Evolutionary conservation across 2,797 vertebrate genomes (phyloP), one percentile per base, ranked within the genome.

Genomic region (Scolopax bukidnonensis): DNA sequence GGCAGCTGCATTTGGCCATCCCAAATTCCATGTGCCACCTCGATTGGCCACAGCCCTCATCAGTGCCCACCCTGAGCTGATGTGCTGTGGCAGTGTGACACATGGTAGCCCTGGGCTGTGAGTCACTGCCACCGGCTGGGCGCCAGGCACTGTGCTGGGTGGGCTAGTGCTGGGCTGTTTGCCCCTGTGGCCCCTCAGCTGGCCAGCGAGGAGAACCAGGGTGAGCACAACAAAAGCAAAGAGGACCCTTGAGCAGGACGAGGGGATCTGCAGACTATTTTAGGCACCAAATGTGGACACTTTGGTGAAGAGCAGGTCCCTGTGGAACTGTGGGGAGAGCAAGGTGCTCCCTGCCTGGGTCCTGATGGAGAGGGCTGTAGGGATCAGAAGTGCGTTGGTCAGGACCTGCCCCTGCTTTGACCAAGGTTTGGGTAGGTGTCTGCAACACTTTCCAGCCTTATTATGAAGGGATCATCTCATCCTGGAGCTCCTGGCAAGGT

Each of bases 91-190:
- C 86, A 86, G 50, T 53, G 89, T 74, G 85, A 69, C 68, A 57
- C 1, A 1, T 20, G 5, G 48, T 16, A 63, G 77, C 19, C n/a
- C 73, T 0, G 1, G n/a, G 25, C 56, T 59, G 43, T 0, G 15
- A 53, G 51, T 40, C 84, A 54, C 1, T 0, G n/a, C 48, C 71
- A 33, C 54, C 40, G 28, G 32, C 41, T 32, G 6, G 1, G 56
- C 9, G 6, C 71, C 45, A 47, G 51, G n/a, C 20, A 18, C 65
- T 33, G 21, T 6, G 36, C 25, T 0, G 1, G 13, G 6, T 28
- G 28, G n/a, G 54, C 38, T 63, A 2, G 38, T 10, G 17, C 6
- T 36, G 40, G 53, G 45, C 51, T 57, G 19, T 20, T 28, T 33
- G 28, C 7, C 41, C 15, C 36, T 0, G 0, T 40, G n/a, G 30